Evolutionary conservation across 2,113 vertebrate genomes (phyloP), one percentile per base, ranked within the genome.

Genomic region (Indri indri): DNA sequence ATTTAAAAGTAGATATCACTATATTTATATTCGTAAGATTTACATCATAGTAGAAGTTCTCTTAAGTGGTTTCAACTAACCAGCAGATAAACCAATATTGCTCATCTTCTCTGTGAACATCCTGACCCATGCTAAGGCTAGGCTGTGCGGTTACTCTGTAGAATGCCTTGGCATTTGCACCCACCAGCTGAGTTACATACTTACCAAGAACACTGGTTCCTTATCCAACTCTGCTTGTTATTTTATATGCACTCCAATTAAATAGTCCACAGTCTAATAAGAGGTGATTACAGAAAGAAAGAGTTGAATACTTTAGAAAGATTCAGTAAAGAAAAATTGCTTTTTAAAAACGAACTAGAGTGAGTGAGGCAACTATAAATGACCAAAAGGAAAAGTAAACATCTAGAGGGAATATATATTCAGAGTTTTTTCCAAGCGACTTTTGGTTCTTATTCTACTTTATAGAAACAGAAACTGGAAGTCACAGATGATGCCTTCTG

Each of bases 261-360:
- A 93, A 76, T 57, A 81, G 17, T 88, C 22, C n/a, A 50, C 68
- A 54, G 66, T 42, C 59, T 87, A 74, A 77, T 54, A 88, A 94
- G 86, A 91, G 65, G 22, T 71, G 20, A 50, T 70, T 76, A 47
- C 30, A 65, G 90, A 93, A 76, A 89, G 40, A 92, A 89, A 91
- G 32, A 50, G 37, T 34, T 42, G 10, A 96, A 71, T 79, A 22
- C 71, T 87, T 90, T 66, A 66, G 12, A 93, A 89, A 66, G 14
- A 59, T 4, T 65, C n/a, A n/a, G 13, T 81, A 76, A 70, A 91
- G n/a, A 40, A 57, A 84, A 93, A 91, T 80, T 82, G 13, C 22
- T 93, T 73, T 73, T 23, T 47, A 45, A 86, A 73, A 76, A 71
- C 50, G 2, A 59, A 42, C 50, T 70, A 42, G 10, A 16, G n/a